A percentile compares a stretch with the other conserved stretches of the same genome.
Evolutionary conservation across 2,113 vertebrate genomes (phyloP).

Genomic region (Sciurus niger): DNA sequence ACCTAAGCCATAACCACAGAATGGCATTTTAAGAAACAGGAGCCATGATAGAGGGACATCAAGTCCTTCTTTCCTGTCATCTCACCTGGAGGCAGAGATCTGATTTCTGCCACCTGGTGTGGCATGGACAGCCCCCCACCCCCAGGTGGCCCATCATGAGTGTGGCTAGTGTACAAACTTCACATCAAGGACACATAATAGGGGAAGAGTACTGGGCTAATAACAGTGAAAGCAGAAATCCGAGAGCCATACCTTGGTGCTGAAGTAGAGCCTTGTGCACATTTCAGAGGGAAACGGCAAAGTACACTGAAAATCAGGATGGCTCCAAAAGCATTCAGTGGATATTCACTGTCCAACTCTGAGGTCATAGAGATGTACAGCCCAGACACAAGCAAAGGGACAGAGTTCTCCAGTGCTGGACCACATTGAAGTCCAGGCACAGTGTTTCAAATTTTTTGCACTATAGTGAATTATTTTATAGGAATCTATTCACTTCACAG

Average conservation of each 20-base stretch:
- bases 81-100: slow-evolving; percentile 41
- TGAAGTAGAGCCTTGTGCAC: too few relatives aligned
- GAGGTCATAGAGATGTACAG: neutral
- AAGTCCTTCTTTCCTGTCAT: neutral
- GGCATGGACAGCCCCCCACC: neutral
- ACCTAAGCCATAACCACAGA: neutral
- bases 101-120: neutral
- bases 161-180: neutral
- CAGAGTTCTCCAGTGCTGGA: neutral
- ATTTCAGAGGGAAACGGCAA: neutral
- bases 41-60: neutral
- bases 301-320: neutral
- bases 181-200: neutral
- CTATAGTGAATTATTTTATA: neutral
- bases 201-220: too few relatives aligned
- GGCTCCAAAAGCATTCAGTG: neutral
- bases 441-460: neutral
- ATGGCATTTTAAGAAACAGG: neutral
- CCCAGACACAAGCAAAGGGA: neutral
- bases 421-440: too few relatives aligned
- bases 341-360: too few relatives aligned
- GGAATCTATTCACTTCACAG: too few relatives aligned
- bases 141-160: neutral
- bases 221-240: too few relatives aligned
- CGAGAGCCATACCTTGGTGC: too few relatives aligned